Evolutionary conservation across 1,140 invertebrate genomes (phyloP).

Genomic region (Trachymyrmex cornetzi): DNA sequence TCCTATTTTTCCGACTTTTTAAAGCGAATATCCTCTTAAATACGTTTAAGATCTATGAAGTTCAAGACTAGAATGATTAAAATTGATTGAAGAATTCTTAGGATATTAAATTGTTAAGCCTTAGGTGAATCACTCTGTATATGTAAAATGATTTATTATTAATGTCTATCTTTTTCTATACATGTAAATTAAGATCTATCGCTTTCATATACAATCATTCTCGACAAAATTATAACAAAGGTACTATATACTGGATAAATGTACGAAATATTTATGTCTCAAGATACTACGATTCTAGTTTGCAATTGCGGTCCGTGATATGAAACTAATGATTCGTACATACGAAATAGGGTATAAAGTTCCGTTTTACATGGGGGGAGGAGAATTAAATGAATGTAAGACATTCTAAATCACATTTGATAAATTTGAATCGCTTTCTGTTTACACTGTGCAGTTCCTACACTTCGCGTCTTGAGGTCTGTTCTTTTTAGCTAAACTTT

Average conservation of each 20-base stretch:
- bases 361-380: neutral
- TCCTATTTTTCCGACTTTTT: too few relatives aligned
- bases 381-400: neutral
- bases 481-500: too few relatives aligned
- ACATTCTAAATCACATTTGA: conserved; percentile 29
- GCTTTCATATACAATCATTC: conserved; percentile 39
- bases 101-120: neutral
- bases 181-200: conserved; percentile 65
- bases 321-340: conserved; percentile 1
- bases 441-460: neutral
- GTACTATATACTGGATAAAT: neutral
- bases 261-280: conserved; percentile 27
- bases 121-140: neutral
- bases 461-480: neutral
- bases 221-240: conserved; percentile 48
- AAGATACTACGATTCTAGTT: neutral
- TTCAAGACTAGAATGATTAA: neutral
- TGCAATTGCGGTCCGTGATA: neutral
- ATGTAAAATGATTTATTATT: conserved; percentile 78
- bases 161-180: conserved; percentile 69
- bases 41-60: neutral
- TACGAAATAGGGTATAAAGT: neutral
- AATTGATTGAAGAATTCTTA: neutral
- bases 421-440: neutral
- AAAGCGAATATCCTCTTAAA: neutral